These are phyloP conservation scores for Aproaerema taeniolella DNA, from an alignment of 2,888 invertebrate genomes.

Conservation along the genomic window DNA sequence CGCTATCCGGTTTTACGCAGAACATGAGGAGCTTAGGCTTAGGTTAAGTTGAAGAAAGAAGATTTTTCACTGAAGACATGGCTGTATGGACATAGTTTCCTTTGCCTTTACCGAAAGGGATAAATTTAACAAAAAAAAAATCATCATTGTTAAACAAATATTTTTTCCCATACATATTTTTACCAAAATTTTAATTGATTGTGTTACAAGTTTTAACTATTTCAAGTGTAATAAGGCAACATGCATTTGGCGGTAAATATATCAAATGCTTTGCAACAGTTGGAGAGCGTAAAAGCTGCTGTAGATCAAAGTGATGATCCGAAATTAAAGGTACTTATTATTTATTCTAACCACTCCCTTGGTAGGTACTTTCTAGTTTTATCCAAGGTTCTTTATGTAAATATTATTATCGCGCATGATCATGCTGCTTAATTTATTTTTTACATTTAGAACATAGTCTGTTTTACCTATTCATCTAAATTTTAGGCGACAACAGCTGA, in stretches of 20 bases:
- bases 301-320: constrained; percentile 91
- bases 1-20: too few relatives aligned
- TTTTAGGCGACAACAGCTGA: constrained; percentile 79
- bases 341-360: background rate
- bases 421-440: background rate
- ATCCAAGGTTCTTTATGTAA: too few relatives aligned
- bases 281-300: constrained; percentile 91
- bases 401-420: background rate
- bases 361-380: background rate
- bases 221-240: background rate
- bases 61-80: too few relatives aligned
- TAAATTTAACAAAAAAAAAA: too few relatives aligned
- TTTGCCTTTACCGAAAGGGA: too few relatives aligned
- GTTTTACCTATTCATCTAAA: too few relatives aligned
- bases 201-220: background rate
- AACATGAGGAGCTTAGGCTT: too few relatives aligned
- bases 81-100: too few relatives aligned
- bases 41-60: too few relatives aligned
- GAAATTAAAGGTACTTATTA: constrained; percentile 85
- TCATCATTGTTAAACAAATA: background rate
- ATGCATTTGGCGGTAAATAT: constrained; percentile 85
- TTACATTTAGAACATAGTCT: too few relatives aligned
- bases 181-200: background rate
- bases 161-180: background rate
- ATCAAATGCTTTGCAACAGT: constrained; percentile 91